These are phyloP conservation scores for Empis livida DNA, from an alignment of 2,888 invertebrate genomes.

Conservation along the genomic window DNA sequence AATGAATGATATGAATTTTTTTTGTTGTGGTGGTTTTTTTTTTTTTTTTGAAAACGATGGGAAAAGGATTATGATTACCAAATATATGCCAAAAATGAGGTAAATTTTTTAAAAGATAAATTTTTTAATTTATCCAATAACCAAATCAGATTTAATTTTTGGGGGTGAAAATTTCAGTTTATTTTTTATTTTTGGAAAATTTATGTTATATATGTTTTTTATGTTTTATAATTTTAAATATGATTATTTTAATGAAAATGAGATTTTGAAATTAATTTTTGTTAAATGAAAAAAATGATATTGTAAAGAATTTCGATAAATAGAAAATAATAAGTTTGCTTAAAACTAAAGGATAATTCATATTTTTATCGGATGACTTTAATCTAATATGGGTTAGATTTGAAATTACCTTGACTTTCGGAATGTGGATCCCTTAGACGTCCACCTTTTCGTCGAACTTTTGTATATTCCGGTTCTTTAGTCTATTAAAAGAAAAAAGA, in stretches of 20 bases:
- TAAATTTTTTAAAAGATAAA: too few species aligned
- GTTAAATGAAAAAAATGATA: constrained; percentile 9
- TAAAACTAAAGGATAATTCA: constrained; percentile 11
- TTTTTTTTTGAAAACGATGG: constrained; percentile 15
- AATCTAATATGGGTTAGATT: too few species aligned
- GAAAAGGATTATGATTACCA: too few species aligned
- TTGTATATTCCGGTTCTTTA: constrained; percentile 72
- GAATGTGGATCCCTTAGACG: constrained; percentile 67
- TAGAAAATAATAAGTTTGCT: constrained; percentile 14
- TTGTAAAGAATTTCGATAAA: constrained; percentile 14
- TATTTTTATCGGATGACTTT: background rate
- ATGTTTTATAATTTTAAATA: too few species aligned
- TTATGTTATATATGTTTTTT: too few species aligned
- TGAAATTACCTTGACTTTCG: constrained; percentile 61
- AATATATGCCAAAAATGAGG: too few species aligned
- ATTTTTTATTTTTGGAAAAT: too few species aligned
- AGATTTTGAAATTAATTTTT: constrained; percentile 1
- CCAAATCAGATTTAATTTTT: too few species aligned
- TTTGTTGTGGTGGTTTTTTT: constrained; percentile 5
- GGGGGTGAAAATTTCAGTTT: too few species aligned
- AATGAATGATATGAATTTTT: constrained; percentile 1
- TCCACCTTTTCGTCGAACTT: constrained; percentile 70
- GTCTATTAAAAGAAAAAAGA: constrained; percentile 20
- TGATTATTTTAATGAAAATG: too few species aligned
- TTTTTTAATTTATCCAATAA: too few species aligned